A percentile compares a stretch with the other conserved stretches of the same genome.
phyloP scores from a whole-genome alignment of 1,140 invertebrate genomes.

The Radopholus similis region DNA sequence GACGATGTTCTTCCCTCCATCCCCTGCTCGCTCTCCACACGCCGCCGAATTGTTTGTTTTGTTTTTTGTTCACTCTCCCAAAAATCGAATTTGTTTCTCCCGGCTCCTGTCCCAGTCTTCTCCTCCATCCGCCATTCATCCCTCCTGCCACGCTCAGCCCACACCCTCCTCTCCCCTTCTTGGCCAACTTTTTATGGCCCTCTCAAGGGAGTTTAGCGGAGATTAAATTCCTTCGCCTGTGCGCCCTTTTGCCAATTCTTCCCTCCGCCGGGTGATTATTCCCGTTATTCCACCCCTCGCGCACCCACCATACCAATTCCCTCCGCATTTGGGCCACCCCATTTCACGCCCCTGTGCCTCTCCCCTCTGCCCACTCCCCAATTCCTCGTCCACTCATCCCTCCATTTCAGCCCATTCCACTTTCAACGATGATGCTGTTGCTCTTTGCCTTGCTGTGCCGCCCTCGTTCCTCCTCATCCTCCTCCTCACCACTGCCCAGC shows the following conservation, averaged over 20 bases:
- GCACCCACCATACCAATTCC: background rate
- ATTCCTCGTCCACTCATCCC: background rate
- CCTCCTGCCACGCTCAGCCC: background rate
- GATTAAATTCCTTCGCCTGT: too few species aligned
- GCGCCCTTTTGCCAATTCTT: too few species aligned
- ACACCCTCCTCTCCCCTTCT: too few species aligned
- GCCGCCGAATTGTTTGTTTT: too few species aligned
- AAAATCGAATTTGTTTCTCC: too few species aligned
- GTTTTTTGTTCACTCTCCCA: too few species aligned
- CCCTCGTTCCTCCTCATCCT: background rate
- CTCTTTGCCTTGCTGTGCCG: too few species aligned
- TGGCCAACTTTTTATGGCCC: conserved; percentile 6
- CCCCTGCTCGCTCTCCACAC: too few species aligned
- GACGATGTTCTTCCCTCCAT: too few species aligned
- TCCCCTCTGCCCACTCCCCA: background rate
- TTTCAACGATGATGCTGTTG: too few species aligned
- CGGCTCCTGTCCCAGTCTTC: background rate
- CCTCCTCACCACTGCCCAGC: background rate
- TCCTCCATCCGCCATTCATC: too few species aligned
- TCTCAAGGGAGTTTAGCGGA: background rate
- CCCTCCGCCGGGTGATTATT: background rate
- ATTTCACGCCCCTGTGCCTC: background rate
- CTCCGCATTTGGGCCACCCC: background rate
- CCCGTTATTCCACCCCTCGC: background rate
- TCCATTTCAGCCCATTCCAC: background rate